Conservation (phyloP, 1,140 invertebrate species). For the Cydia splendana region DNA sequence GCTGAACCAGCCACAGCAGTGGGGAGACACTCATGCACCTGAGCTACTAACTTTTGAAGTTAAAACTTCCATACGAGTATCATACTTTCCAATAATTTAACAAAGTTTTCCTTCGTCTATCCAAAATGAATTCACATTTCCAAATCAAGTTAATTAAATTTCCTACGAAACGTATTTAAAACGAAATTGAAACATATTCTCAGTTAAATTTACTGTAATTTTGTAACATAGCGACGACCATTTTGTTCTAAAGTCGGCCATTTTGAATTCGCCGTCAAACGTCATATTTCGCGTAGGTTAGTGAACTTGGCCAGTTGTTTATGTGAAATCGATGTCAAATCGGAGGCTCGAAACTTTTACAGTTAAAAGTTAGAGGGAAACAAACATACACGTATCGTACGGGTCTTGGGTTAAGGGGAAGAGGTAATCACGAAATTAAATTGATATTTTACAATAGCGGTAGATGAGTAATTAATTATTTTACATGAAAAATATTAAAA, state of each 20-base stretch:
- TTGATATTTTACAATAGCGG: no score
- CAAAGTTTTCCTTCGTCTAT: neutral
- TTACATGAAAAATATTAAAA: no score
- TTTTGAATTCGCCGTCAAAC: conserved; percentile 8
- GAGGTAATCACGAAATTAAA: neutral
- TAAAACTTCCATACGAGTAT: no score
- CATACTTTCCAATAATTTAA: no score
- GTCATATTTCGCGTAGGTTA: conserved; percentile 42
- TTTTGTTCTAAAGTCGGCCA: neutral
- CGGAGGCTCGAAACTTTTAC: conserved; percentile 37
- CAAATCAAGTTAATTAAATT: neutral
- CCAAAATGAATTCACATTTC: neutral
- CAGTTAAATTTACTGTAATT: neutral
- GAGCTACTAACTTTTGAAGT: no score
- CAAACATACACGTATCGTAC: neutral
- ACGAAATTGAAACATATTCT: neutral
- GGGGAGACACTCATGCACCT: no score
- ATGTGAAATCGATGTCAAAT: conserved; percentile 45
- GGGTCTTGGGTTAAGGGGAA: conserved; percentile 38
- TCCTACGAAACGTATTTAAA: neutral
- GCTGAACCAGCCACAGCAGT: no score
- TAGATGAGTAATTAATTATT: no score
- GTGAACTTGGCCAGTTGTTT: conserved; percentile 23
- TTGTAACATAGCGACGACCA: neutral
- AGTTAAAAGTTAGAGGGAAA: conserved; percentile 38